Conservation (phyloP, 92 coral and sea anemone species). For the Actinostola sp. region DNA sequence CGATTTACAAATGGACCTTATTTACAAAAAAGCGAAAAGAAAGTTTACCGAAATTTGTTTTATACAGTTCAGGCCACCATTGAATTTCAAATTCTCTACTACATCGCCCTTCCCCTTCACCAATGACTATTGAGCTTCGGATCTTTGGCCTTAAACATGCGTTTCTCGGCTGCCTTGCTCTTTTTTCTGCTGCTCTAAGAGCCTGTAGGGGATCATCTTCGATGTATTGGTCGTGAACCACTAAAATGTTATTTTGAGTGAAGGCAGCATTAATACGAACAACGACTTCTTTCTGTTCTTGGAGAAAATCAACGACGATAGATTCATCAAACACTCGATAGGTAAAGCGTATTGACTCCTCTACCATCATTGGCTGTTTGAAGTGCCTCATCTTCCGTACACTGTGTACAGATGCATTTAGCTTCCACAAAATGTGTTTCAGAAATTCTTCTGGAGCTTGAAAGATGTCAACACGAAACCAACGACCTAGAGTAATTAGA, state of each 20-base stretch:
- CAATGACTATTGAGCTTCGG: constrained; percentile 13
- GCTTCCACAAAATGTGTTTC: constrained; percentile 21
- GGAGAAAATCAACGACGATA: neutral
- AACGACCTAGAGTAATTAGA: constrained; percentile 5
- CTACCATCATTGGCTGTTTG: constrained; percentile 19
- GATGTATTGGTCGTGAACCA: neutral
- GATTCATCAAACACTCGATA: neutral
- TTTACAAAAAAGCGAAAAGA: constrained; percentile 31
- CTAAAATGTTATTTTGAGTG: neutral
- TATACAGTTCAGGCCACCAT: constrained; percentile 32
- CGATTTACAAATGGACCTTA: neutral
- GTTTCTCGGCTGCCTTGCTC: neutral
- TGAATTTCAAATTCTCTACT: constrained; percentile 27
- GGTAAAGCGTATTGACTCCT: neutral
- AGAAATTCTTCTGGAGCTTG: constrained; percentile 10
- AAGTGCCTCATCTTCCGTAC: constrained; percentile 15
- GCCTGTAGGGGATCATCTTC: constrained; percentile 13
- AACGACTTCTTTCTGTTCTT: constrained; percentile 9
- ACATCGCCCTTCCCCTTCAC: constrained; percentile 24
- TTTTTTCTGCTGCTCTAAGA: constrained; percentile 5
- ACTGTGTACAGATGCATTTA: constrained; percentile 1
- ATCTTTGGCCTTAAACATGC: neutral
- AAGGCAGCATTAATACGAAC: constrained; percentile 7
- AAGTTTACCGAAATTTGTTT: constrained; percentile 5
- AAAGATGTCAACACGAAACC: constrained; percentile 12